These are phyloP conservation scores for Aphidoletes aphidimyza DNA, from an alignment of 2,888 invertebrate species.

Conservation along the genomic window DNA sequence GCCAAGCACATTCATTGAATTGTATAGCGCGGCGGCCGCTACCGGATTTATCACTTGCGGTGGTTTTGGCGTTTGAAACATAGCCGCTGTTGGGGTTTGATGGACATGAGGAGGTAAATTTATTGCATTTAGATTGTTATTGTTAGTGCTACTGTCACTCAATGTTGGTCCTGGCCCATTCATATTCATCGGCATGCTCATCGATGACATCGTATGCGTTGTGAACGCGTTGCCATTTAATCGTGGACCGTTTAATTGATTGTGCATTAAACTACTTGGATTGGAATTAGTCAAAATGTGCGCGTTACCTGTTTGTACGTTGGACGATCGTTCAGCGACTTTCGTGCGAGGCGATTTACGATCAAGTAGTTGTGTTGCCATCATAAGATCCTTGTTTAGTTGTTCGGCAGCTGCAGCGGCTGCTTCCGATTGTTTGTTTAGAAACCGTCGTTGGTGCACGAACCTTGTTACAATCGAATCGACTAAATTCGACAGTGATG, in stretches of 20 bases:
- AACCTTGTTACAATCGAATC: slow-evolving; percentile 89
- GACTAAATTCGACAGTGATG: slow-evolving; percentile 83
- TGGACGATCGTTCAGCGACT: slow-evolving; percentile 63
- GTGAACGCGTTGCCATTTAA: slow-evolving; percentile 70
- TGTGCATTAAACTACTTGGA: slow-evolving; percentile 57
- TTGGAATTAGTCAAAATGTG: slow-evolving; percentile 65
- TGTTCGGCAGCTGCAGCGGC: slow-evolving; percentile 85
- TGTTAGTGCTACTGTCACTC: slow-evolving; percentile 58
- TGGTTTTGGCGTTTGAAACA: slow-evolving; percentile 88
- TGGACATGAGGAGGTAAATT: slow-evolving; percentile 73
- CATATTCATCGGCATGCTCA: slow-evolving; percentile 69
- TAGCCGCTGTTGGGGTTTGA: slow-evolving; percentile 75
- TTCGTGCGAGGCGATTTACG: slow-evolving; percentile 81
- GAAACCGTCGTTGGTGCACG: slow-evolving; percentile 80
- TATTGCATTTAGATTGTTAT: slow-evolving; percentile 69
- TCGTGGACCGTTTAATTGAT: slow-evolving; percentile 69
- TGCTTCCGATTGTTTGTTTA: slow-evolving; percentile 82
- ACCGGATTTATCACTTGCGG: slow-evolving; percentile 71
- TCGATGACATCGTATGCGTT: slow-evolving; percentile 60
- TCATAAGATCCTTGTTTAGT: slow-evolving; percentile 83
- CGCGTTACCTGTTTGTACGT: slow-evolving; percentile 63
- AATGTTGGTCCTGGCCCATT: slow-evolving; percentile 59
- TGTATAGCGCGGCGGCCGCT: slow-evolving; percentile 73
- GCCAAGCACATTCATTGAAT: slow-evolving; percentile 71
- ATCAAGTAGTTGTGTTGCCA: slow-evolving; percentile 84